Base-by-base conservation (phyloP, 2,888 invertebrate species). In the Orchestes rusci region DNA sequence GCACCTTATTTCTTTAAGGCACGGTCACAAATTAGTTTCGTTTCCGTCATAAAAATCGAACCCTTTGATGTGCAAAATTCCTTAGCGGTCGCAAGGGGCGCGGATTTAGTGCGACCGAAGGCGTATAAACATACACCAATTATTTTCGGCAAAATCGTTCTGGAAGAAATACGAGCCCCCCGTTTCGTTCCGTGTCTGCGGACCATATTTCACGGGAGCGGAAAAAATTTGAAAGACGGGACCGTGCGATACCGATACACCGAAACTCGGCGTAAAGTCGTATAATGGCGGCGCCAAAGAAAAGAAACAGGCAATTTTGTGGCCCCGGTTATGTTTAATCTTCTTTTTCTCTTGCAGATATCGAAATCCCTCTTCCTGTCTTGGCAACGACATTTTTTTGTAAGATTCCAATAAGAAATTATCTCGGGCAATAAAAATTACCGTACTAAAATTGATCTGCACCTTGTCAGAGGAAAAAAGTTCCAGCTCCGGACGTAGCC, bases 221-320 rank as follows among this genome's bases (percentile, higher is more conserved):
- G 37, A 39, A 48, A 48, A 43, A 43, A 46, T 39, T 45, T 29
- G 32, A 37, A 20, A 27, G 29, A 33, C 10, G 16, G 17, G 36
- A n/a, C n/a, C 35, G 44, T 44, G 39, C 39, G n/a, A 19, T 45
- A 37, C 45, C 35, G 56, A 59, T 62, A 63, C 58, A 61, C 63
- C 62, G n/a, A 64, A 66, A 66, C 64, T 63, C 63, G 57, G 58
- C 61, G 57, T 62, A 60, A 54, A 64, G 64, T 61, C 66, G 48
- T 51, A 45, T 50, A n/a, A n/a, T 59, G 28, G 16, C 13, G 64
- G 64, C 65, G 65, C 65, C 65, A 54, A 36, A n/a, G n/a, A 19
- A 30, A 13, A 2, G 31, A 20, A 17, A 39, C 33, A 43, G 30
- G 32, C 40, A 46, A 45, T 48, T 56, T 62, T 59, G n/a, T n/a